Evolutionary conservation across 2,888 invertebrate species (phyloP).

Genomic region (Tanypteryx hageni): DNA sequence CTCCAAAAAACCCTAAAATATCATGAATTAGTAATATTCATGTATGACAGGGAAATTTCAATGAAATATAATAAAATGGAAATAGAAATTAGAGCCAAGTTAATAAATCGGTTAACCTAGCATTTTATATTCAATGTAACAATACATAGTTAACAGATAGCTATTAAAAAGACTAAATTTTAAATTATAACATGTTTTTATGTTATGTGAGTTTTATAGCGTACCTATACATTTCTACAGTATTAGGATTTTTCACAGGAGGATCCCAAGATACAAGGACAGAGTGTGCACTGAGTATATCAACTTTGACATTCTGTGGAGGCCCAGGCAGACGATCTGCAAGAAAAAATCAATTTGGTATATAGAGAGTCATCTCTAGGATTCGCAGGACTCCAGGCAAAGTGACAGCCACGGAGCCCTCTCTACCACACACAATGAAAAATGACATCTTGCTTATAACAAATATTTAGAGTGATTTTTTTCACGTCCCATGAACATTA

Average conservation of each 20-base stretch:
- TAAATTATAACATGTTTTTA: background rate
- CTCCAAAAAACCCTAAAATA: slow-evolving; percentile 84
- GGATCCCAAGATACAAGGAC: slow-evolving; percentile 86
- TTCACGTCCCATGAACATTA: too few species aligned
- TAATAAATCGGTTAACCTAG: too few species aligned
- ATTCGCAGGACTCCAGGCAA: too few species aligned
- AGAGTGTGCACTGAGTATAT: slow-evolving; percentile 78
- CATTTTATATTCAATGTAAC: background rate
- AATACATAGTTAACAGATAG: background rate
- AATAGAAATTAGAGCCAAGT: too few species aligned
- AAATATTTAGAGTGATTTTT: background rate
- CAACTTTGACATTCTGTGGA: slow-evolving; percentile 82
- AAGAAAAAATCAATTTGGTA: slow-evolving; percentile 65
- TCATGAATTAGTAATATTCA: background rate
- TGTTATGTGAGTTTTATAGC: slow-evolving; percentile 50
- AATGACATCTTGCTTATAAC: too few species aligned
- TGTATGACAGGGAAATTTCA: slow-evolving; percentile 35
- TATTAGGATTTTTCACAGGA: slow-evolving; percentile 88
- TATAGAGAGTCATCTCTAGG: too few species aligned
- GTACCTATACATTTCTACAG: slow-evolving; percentile 85
- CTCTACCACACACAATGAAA: too few species aligned
- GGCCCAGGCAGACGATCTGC: slow-evolving; percentile 85
- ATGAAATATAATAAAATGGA: background rate
- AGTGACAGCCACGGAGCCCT: too few species aligned
- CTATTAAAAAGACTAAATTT: background rate